phyloP scores from a whole-genome alignment of 2,797 vertebrate genomes.

The Anguilla pacifica region DNA sequence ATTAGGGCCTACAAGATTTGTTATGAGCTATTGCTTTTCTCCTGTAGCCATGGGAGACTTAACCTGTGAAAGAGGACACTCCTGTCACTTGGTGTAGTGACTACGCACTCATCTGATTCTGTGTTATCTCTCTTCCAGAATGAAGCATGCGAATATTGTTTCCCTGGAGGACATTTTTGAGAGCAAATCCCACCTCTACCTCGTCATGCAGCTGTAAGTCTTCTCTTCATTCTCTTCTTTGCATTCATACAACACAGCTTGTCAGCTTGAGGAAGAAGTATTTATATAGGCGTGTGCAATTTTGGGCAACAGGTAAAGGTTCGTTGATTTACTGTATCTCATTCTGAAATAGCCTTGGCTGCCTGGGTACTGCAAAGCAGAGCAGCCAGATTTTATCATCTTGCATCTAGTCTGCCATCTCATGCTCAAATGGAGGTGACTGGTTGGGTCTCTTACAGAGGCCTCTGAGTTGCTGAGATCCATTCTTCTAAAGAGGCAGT shows the following conservation, averaged over 20 bases:
- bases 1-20: neutral
- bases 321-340: neutral
- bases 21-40: neutral
- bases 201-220: slow-evolving; percentile 99
- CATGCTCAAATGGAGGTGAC: neutral
- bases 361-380: neutral
- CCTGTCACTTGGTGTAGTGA: neutral
- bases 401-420: neutral
- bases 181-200: slow-evolving; percentile 94
- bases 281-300: neutral
- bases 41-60: neutral
- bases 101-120: neutral
- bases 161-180: slow-evolving; percentile 97
- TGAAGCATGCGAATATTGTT: slow-evolving; percentile 96
- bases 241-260: neutral
- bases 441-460: slow-evolving; percentile 14
- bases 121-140: slow-evolving; percentile 69
- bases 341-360: neutral
- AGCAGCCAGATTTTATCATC: neutral
- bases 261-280: neutral
- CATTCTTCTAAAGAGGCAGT: neutral
- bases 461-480: slow-evolving; percentile 2
- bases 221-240: neutral
- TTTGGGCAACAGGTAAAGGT: neutral
- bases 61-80: neutral